phyloP scores from a whole-genome alignment of 2,888 invertebrate genomes.

The Yponomeuta malinellus region DNA sequence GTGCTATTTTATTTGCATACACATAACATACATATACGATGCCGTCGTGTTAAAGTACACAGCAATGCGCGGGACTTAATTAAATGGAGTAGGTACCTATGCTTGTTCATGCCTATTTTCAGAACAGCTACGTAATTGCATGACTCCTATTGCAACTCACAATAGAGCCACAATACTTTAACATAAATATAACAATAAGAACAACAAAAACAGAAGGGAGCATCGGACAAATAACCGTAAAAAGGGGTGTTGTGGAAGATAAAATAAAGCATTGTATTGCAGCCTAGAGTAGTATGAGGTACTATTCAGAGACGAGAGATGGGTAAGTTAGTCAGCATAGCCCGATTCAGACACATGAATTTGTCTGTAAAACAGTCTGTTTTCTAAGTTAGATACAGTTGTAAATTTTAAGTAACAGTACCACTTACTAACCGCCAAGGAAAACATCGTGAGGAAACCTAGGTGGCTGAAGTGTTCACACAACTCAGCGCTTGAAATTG shows the following conservation, averaged over 20 bases:
- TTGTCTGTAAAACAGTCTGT: no score
- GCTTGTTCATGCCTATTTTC: not conserved
- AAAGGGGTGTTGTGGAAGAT: not conserved
- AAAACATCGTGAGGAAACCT: no score
- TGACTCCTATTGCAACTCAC: not conserved
- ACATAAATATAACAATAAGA: not conserved
- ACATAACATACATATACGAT: no score
- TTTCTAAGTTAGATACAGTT: no score
- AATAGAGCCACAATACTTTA: not conserved
- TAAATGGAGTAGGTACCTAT: not conserved
- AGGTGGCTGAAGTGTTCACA: no score
- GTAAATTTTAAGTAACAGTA: no score
- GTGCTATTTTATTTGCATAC: no score
- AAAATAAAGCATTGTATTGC: not conserved
- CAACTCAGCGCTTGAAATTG: no score
- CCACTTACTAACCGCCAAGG: no score
- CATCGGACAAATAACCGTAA: not conserved
- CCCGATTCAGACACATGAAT: no score
- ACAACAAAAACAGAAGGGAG: not conserved
- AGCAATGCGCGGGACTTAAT: not conserved
- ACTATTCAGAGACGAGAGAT: not conserved
- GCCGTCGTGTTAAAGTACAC: not conserved
- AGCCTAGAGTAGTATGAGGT: not conserved
- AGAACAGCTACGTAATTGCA: not conserved
- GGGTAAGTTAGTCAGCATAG: no score